These are phyloP conservation scores for Doryteuthis pealeii DNA, from an alignment of 1,140 invertebrate genomes.

Conservation along the genomic window DNA sequence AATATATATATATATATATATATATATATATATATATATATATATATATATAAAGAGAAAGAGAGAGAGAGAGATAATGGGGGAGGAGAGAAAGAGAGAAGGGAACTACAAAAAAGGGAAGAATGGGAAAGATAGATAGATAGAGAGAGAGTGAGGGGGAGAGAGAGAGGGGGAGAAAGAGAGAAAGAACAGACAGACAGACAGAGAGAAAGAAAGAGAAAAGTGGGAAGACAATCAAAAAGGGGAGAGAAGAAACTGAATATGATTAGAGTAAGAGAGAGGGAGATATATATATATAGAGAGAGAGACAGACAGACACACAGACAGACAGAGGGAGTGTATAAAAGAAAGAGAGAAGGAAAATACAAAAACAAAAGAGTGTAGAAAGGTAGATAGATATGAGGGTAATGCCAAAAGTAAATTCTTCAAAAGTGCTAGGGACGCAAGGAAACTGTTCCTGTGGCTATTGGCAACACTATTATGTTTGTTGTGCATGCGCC, in stretches of 20 bases:
- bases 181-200: slow-evolving; percentile 39
- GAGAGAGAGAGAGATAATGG: too few relatives aligned
- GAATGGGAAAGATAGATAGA: too few relatives aligned
- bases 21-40: background rate
- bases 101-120: background rate
- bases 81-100: background rate
- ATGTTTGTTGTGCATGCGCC: too few relatives aligned
- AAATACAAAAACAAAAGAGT: background rate
- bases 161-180: slow-evolving; percentile 34
- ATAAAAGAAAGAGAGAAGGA: background rate
- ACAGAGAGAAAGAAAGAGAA: slow-evolving; percentile 40
- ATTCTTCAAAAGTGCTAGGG: too few relatives aligned
- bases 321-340: too few relatives aligned
- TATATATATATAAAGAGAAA: too few relatives aligned
- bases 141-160: too few relatives aligned
- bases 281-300: slow-evolving; percentile 34
- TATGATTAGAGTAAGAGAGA: slow-evolving; percentile 42
- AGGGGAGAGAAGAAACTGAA: slow-evolving; percentile 44
- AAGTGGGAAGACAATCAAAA: too few relatives aligned
- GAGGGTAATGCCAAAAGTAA: too few relatives aligned
- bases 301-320: background rate
- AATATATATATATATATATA: slow-evolving; percentile 15
- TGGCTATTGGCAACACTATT: too few relatives aligned
- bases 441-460: too few relatives aligned
- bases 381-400: slow-evolving; percentile 36